Base-by-base conservation (phyloP, 1,140 invertebrate species). In the Drosophila repletoides region DNA sequence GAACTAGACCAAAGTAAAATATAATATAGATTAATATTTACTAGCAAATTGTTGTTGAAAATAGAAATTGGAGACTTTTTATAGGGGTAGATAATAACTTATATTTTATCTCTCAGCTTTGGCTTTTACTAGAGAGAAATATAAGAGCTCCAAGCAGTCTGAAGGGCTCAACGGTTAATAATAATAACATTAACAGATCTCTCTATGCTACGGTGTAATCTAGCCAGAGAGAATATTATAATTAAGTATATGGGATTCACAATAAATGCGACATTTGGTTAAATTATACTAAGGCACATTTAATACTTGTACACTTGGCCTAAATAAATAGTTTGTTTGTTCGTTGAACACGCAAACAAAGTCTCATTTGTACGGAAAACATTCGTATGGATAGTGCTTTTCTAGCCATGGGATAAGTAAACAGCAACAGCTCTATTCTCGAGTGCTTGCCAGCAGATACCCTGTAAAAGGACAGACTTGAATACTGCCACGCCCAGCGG, bases 271-370 rank as follows among this genome's bases (percentile, higher is more conserved):
- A 48, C 49, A 71, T 71, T 38, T 48, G 34, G 33, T 43, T 40
- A 72, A 73, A 63, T 84, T 66, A 64, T 43, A 63, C 38, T 26
- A 28, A 34, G 17, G 12, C 61, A 58, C 63, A 83, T 61, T 40
- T 55, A 68, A 72, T 70, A n/a, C n/a, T n/a, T n/a, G n/a, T n/a
- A 49, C 68, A 61, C 43, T 65, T 53, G 36, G 22, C 48, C 59
- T 14, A 69, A 81, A 83, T 72, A 58, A 72, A 76, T 83, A 71
- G 61, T 36, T 34, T 72, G 67, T 45, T 36, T 22, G 26, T 22
- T 45, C n/a, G n/a, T n/a, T n/a, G 22, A 24, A 29, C 7, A 51
- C 26, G 12, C 26, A 33, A n/a, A 45, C 29, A 19, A 9, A 43
- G 22, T 5, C 28, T 14, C 59, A 56, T 26, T 26, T 43, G 34